These are phyloP conservation scores for Eupsilia transversa DNA, from an alignment of 2,888 invertebrate species.

Conservation along the genomic window DNA sequence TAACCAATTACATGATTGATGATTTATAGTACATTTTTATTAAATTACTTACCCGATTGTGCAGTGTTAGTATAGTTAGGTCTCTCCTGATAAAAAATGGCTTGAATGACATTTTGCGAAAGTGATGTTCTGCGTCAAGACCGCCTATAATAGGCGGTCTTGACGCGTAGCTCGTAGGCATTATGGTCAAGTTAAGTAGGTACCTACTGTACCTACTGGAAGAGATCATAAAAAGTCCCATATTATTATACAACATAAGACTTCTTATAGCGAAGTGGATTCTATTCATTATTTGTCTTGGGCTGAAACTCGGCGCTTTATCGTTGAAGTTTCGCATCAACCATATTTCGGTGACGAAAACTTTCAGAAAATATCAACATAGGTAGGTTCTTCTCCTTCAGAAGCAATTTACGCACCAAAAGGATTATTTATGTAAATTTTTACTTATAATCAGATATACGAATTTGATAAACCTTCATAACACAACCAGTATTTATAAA, in stretches of 20 bases:
- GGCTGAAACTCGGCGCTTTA: slow-evolving; percentile 31
- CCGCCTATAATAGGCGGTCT: too few relatives aligned
- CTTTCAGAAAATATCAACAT: slow-evolving; percentile 22
- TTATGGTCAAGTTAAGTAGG: slow-evolving; percentile 4
- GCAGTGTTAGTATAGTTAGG: too few relatives aligned
- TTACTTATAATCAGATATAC: slow-evolving; percentile 45
- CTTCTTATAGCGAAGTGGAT: slow-evolving; percentile 28
- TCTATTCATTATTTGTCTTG: slow-evolving; percentile 27
- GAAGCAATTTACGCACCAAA: slow-evolving; percentile 28
- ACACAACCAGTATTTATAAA: slow-evolving; percentile 34
- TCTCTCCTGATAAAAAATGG: too few relatives aligned
- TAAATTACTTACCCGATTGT: too few relatives aligned
- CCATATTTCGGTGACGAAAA: slow-evolving; percentile 28
- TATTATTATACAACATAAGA: slow-evolving; percentile 17
- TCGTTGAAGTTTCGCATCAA: slow-evolving; percentile 20
- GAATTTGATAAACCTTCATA: slow-evolving; percentile 33
- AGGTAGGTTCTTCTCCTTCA: not conserved
- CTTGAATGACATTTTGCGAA: too few relatives aligned
- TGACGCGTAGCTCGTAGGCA: not conserved
- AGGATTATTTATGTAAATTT: slow-evolving; percentile 42
- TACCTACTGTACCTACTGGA: slow-evolving; percentile 18
- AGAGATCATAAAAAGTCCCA: slow-evolving; percentile 29
- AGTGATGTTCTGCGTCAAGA: too few relatives aligned
- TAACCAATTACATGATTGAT: too few relatives aligned
- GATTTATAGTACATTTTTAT: too few relatives aligned